Evolutionary conservation across 92 coral and sea anemone genomes (phyloP), one percentile per base, ranked within the genome.

Genomic region (Diadumene lineata): DNA sequence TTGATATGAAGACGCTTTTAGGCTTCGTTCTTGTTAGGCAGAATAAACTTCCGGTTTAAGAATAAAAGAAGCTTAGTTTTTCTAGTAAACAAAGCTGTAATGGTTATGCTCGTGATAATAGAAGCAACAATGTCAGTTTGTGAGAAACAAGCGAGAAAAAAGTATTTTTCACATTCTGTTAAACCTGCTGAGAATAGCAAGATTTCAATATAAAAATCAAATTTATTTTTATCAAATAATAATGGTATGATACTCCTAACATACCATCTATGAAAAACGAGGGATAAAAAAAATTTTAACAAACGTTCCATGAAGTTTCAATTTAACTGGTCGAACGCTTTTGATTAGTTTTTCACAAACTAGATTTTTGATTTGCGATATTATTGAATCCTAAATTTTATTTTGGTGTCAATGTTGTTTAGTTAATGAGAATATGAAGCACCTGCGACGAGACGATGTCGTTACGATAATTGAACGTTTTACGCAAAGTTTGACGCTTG

Each of bases 1-100:
- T 73, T 58, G 76, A 62, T 60, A 73, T 74, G 64, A 56, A 68
- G 53, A 58, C 78, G 64, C 31, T 62, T 62, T 62, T 27, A 78
- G 79, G 7, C 66, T 44, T 64, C 58, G 75, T 76, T 43, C 81
- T 76, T 73, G 85, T 83, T 78, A 62, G 55, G 56, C 76, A 68
- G 83, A 81, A 74, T 65, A 84, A 83, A 74, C 86, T 90, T 90
- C 96, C 92, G 96, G 92, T 56, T 32, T 16, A 56, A 27, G 8
- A 16, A 31, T 19, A 72, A 72, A 72, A 66, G 18, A 56, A 43
- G 43, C 31, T 62, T 28, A 43, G 25, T 28, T 62, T 62, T 62
- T 62, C 13, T 32, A 56, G 33, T 23, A 33, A 22, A 30, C 61
- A 34, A 62, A 33, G n/a, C 11, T 57, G 26, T 56, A 31, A 72